These are phyloP conservation scores for Nematostella vectensis DNA, from an alignment of 92 coral and sea anemone species.

Conservation along the genomic window DNA sequence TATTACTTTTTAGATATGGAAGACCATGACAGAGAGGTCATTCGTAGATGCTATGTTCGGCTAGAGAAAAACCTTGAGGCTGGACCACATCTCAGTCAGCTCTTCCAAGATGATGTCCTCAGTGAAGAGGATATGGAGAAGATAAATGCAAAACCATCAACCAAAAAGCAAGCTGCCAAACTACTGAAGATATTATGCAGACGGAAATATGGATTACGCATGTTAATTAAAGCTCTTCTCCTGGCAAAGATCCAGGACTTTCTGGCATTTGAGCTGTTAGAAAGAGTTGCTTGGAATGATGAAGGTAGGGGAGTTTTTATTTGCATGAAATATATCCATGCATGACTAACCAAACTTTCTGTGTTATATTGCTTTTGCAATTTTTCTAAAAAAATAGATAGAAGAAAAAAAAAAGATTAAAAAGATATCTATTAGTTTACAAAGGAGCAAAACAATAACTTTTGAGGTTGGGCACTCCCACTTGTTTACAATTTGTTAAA, in stretches of 20 bases:
- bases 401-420: too few relatives aligned
- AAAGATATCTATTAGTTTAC: too few relatives aligned
- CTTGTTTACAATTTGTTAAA: too few relatives aligned
- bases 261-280: conserved; percentile 21
- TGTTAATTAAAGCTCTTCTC: conserved; percentile 25
- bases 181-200: conserved; percentile 15
- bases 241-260: conserved; percentile 18
- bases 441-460: too few relatives aligned
- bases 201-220: conserved; percentile 21
- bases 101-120: conserved; percentile 21
- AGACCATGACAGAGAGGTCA: conserved; percentile 10
- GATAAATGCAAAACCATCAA: conserved; percentile 5
- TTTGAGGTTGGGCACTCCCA: too few relatives aligned
- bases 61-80: conserved; percentile 20
- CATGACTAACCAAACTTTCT: too few relatives aligned
- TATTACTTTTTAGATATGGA: conserved; percentile 12
- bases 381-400: too few relatives aligned
- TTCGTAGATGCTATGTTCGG: conserved; percentile 16
- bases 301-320: conserved; percentile 16
- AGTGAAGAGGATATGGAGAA: conserved; percentile 30
- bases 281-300: conserved; percentile 13
- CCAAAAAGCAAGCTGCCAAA: conserved; percentile 21
- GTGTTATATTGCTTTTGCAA: too few relatives aligned
- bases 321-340: too few relatives aligned
- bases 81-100: conserved; percentile 10